These are phyloP conservation scores for Dicentrarchus labrax DNA, from an alignment of 2,113 vertebrate genomes.

Conservation along the genomic window DNA sequence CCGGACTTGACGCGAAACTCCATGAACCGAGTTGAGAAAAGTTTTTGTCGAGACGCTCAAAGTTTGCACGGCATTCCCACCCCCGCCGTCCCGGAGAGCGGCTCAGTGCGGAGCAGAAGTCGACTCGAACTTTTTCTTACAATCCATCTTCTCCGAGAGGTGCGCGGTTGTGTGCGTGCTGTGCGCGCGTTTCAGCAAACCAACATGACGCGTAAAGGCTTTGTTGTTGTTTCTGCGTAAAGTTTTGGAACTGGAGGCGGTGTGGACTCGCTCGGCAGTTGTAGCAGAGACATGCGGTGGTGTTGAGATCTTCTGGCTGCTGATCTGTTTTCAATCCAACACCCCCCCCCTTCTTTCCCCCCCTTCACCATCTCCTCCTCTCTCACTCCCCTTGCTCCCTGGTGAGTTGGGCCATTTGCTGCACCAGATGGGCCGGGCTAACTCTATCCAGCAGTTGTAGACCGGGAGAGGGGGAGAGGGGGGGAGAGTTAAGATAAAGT, in stretches of 20 bases:
- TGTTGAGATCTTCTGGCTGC: slow-evolving; percentile 81
- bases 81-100: slow-evolving; percentile 19
- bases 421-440: slow-evolving; percentile 84
- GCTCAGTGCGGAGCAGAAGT: slow-evolving; percentile 46
- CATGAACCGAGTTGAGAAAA: slow-evolving; percentile 67
- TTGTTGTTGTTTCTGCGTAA: slow-evolving; percentile 4
- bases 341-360: slow-evolving; percentile 50
- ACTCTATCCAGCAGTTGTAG: slow-evolving; percentile 69
- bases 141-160: slow-evolving; percentile 76
- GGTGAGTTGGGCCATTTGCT: slow-evolving; percentile 83
- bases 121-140: slow-evolving; percentile 74
- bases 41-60: slow-evolving; percentile 46
- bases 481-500: slow-evolving; percentile 71
- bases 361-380: slow-evolving; percentile 47
- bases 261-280: slow-evolving; percentile 60
- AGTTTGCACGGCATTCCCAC: slow-evolving; percentile 48
- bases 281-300: slow-evolving; percentile 73
- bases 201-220: slow-evolving; percentile 27
- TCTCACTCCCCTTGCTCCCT: slow-evolving; percentile 67
- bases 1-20: slow-evolving; percentile 57
- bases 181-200: slow-evolving; percentile 44
- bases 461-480: slow-evolving; percentile 3
- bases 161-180: slow-evolving; percentile 56
- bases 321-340: slow-evolving; percentile 85
- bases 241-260: slow-evolving; percentile 42